These are phyloP conservation scores for Tichodroma muraria DNA, from an alignment of 2,113 vertebrate genomes.

Conservation along the genomic window DNA sequence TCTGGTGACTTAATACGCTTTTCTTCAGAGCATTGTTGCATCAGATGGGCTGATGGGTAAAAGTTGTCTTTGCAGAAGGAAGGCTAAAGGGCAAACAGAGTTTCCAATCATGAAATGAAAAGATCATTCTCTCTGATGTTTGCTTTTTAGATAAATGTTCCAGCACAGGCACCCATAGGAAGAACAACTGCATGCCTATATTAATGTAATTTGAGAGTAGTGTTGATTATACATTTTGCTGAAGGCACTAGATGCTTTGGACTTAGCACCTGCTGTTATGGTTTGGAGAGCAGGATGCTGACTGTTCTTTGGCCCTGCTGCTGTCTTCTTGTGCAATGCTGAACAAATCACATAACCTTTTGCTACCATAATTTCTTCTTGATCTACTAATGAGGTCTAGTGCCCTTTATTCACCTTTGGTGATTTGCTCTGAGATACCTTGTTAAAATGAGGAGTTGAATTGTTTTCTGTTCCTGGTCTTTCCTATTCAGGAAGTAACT, in stretches of 20 bases:
- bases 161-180: neutral
- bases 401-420: neutral
- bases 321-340: neutral
- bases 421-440: neutral
- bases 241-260: neutral
- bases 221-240: neutral
- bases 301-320: neutral
- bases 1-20: neutral
- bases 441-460: neutral
- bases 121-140: neutral
- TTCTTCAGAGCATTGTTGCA: neutral
- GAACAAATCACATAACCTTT: neutral
- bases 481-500: neutral
- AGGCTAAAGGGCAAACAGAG: neutral
- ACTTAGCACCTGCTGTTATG: neutral
- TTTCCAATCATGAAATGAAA: neutral
- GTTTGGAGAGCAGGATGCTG: neutral
- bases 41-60: neutral
- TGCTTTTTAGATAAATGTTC: neutral
- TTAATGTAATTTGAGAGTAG: neutral
- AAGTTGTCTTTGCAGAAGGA: neutral
- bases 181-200: neutral
- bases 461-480: neutral
- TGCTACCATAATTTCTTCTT: neutral
- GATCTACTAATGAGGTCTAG: neutral